Evolutionary conservation across 2,797 vertebrate genomes (phyloP).

Genomic region (Euphonia xanthogaster): DNA sequence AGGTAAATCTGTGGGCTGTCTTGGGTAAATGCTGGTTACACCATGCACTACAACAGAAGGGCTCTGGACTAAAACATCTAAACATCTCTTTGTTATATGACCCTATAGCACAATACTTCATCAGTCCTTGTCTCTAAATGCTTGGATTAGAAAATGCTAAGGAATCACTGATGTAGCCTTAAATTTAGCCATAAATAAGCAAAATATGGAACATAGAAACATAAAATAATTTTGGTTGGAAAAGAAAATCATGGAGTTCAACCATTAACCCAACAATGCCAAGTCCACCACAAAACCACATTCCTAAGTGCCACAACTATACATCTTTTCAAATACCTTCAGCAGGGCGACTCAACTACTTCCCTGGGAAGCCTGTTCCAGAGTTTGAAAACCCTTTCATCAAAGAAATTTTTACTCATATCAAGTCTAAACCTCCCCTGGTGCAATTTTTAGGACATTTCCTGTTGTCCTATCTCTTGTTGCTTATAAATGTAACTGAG

Average conservation of each 20-base stretch:
- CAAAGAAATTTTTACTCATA: not conserved
- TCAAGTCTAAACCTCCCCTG: not conserved
- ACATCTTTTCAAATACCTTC: not conserved
- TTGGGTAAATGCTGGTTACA: not conserved
- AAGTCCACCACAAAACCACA: not conserved
- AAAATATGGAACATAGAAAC: not conserved
- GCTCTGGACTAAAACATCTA: not conserved
- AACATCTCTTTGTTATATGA: not conserved
- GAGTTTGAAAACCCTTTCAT: not conserved
- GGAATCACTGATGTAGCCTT: not conserved
- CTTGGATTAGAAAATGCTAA: not conserved
- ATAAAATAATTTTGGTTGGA: not conserved
- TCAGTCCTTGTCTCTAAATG: not conserved
- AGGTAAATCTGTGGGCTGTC: not conserved
- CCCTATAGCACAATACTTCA: not conserved
- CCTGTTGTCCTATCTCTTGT: not conserved
- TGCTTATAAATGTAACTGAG: not conserved
- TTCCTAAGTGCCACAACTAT: not conserved
- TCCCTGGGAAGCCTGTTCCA: not conserved
- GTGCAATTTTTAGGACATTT: not conserved
- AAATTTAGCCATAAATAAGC: not conserved
- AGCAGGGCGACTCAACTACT: not conserved
- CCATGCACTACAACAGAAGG: not conserved
- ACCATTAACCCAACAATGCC: not conserved
- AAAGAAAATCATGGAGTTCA: not conserved